Evolutionary conservation across 30 jellyfish, hydroid and myxozoan species (phyloP).

Genomic region (Hydractinia echinata): DNA sequence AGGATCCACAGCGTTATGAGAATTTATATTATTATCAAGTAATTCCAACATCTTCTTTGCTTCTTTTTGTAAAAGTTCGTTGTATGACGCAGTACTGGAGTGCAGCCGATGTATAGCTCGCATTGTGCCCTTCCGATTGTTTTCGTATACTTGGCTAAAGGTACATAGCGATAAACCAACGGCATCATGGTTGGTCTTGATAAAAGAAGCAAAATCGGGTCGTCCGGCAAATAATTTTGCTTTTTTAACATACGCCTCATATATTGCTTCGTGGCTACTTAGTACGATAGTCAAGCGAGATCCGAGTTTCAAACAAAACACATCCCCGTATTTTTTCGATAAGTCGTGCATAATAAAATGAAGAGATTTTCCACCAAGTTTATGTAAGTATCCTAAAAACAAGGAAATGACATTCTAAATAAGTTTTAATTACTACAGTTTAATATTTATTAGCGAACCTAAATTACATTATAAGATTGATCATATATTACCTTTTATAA

Average conservation of each 20-base stretch:
- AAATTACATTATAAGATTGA: no score
- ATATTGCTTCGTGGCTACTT: constrained; percentile 28
- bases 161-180: constrained; percentile 23
- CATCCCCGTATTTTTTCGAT: constrained; percentile 16
- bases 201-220: constrained; percentile 28
- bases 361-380: constrained; percentile 20
- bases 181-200: constrained; percentile 4
- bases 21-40: background rate
- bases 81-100: background rate
- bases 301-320: constrained; percentile 14
- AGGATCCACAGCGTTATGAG: constrained; percentile 5
- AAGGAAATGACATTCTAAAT: no score
- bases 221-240: constrained; percentile 32
- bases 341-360: constrained; percentile 11
- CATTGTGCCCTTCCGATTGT: constrained; percentile 17
- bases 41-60: constrained; percentile 15
- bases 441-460: no score
- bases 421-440: no score
- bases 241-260: constrained; percentile 21
- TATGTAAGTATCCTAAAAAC: background rate
- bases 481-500: no score
- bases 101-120: constrained; percentile 16
- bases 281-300: constrained; percentile 8
- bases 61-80: constrained; percentile 6
- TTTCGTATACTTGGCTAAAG: background rate